Percentiles rank a stretch among this genome's conserved stretches.
phyloP scores from a whole-genome alignment of 53 echinoderm and acorn worm species.

The Patiria pectinifera region DNA sequence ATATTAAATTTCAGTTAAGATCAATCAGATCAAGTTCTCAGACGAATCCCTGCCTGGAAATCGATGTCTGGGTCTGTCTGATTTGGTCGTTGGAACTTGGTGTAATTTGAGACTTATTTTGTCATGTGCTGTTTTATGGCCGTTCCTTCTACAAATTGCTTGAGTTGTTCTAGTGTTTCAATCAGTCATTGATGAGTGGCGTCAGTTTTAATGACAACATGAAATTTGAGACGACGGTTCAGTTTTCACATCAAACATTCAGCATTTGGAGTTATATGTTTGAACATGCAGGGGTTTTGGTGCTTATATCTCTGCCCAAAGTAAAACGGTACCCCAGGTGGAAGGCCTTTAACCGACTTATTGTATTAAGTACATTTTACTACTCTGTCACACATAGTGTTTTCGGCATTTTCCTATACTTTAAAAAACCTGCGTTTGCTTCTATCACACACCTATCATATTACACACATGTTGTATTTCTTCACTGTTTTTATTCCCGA shows the following conservation, averaged over 20 bases:
- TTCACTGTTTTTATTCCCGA: not conserved
- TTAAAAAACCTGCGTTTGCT: too few species aligned
- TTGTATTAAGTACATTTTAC: too few species aligned
- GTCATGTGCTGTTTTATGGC: not conserved
- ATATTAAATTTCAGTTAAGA: conserved; percentile 47
- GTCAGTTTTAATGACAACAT: not conserved
- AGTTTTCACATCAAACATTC: not conserved
- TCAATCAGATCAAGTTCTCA: conserved; percentile 18
- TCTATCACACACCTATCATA: too few species aligned
- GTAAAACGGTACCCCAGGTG: too few species aligned
- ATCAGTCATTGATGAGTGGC: not conserved
- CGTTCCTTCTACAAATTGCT: not conserved
- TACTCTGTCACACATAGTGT: too few species aligned
- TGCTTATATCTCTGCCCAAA: too few species aligned
- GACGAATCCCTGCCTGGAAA: not conserved
- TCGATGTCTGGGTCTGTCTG: not conserved
- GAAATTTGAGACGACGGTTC: not conserved
- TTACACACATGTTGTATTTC: not conserved
- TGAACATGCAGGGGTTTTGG: too few species aligned
- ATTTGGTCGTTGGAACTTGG: not conserved
- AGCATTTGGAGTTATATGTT: not conserved
- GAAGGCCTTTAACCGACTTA: too few species aligned
- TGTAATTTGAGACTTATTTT: not conserved
- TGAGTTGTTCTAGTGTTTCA: not conserved
- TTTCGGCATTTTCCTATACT: too few species aligned